Evolutionary conservation across 2,113 vertebrate genomes (phyloP), one percentile per base, ranked within the genome.

Genomic region (Solea solea): DNA sequence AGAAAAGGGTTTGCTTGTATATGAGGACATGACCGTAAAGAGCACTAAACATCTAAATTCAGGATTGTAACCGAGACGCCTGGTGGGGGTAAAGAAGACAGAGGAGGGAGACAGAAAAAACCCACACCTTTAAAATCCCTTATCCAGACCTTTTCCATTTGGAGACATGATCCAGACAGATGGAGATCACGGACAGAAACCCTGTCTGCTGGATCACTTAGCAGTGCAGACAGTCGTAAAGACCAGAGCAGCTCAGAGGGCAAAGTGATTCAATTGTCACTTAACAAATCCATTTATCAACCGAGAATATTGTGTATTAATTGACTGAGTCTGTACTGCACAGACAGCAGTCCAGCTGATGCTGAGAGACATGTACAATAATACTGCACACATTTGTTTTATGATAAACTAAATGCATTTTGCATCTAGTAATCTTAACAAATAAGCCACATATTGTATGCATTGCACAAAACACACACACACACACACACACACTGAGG

Each of bases 111-210:
- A 48, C 55, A 21, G 5, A 28, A 34, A 14, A n/a, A 69, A 60
- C 60, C 45, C 67, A 80, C 45, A 52, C 68, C 28, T 64, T 49
- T 57, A 77, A 49, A 72, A 86, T 84, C 74, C 44, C 60, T 86
- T 86, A 75, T 68, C 76, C 89, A 88, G 86, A 88, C 51, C 49
- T 78, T 76, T 84, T 80, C 82, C 70, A 64, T 82, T 85, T 75
- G 62, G 69, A 56, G 27, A 69, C 74, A 80, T 64, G 69, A 62
- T 59, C 59, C 69, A 64, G 78, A 84, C 82, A 82, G 67, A 80
- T 66, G 59, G 72, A 59, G 70, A 67, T 67, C 70, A 40, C 69
- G 70, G n/a, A 46, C 55, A 65, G 12, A 74, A 54, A 64, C 57
- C n/a, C 5, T 50, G 69, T 70, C 78, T 88, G 86, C 63, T 70